A percentile compares a stretch with the other conserved stretches of the same genome.
Conservation (phyloP, 1,140 invertebrate species). For the Trigoniulus corallinus region DNA sequence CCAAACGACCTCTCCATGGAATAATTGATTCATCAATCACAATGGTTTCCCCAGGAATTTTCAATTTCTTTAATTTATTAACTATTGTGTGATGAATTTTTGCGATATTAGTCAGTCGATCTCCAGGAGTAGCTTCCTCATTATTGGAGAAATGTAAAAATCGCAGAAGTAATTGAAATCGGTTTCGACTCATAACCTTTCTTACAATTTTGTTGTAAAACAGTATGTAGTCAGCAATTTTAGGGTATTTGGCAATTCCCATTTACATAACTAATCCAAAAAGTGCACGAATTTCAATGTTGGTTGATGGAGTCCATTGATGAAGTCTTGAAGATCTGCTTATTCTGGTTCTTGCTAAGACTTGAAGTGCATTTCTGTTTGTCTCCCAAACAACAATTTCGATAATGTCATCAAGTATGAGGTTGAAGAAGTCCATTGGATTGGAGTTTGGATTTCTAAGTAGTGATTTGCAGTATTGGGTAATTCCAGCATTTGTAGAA, state of each 20-base stretch:
- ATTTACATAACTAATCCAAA: conserved; percentile 16
- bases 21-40: conserved; percentile 24
- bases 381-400: conserved; percentile 14
- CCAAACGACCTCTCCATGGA: conserved; percentile 22
- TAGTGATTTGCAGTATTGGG: not conserved
- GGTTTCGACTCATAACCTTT: conserved; percentile 20
- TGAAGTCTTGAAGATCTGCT: conserved; percentile 4
- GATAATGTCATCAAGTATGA: too few relatives aligned
- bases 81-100: conserved; percentile 16
- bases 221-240: conserved; percentile 14
- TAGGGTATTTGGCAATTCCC: conserved; percentile 11
- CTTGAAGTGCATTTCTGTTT: conserved; percentile 14
- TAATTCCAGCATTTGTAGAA: not conserved
- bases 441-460: not conserved
- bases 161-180: conserved; percentile 22
- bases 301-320: conserved; percentile 8
- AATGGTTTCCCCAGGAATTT: conserved; percentile 20
- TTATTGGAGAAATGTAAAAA: conserved; percentile 23
- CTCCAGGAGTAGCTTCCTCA: conserved; percentile 10
- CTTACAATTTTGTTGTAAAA: conserved; percentile 10
- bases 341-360: conserved; percentile 1
- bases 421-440: not conserved
- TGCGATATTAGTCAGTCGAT: conserved; percentile 20
- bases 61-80: conserved; percentile 18
- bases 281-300: conserved; percentile 16